Evolutionary conservation across 2,888 invertebrate species (phyloP), one percentile per base, ranked within the genome.

Genomic region (Dendrolimus houi): DNA sequence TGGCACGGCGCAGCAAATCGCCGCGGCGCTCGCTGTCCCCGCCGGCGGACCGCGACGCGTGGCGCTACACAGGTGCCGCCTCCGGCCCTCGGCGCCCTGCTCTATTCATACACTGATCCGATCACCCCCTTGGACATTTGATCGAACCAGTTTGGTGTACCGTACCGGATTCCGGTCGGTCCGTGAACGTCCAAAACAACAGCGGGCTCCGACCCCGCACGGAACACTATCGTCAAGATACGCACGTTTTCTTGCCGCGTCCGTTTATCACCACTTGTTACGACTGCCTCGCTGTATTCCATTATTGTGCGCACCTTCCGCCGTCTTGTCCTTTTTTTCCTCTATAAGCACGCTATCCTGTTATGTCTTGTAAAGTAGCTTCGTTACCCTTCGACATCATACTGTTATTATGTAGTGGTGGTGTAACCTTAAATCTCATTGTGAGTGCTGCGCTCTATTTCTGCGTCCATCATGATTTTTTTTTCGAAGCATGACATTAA

Each of bases 21-120:
- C 97, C 96, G 66, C 93, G 95, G 60, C 93, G 96, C 72, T 96
- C 96, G 73, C 92, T 96, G 64, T 96, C 96, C 60, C 96, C 96
- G 57, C 96, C 96, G 58, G 94, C 95, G 75, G 93, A 84, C 71
- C 79, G 82, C 68, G 85, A 93, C 74, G 89, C 89, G 68, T 90
- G 92, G 79, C 93, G 93, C 81, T 93, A 93, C 83, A 83, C 93
- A 84, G 92, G 91, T 86, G 87, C 83, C 84, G 75, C 72, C 61
- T 66, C 65, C 76, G 75, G 77, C 77, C 61, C 66, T 65, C 76
- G 75, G 77, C 77, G 74, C 79, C 73, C 67, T 47, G 47, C 47
- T 47, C 47, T 47, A 10, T 60, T 59, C 58, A 67, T 63, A 66
- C 76, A 71, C 41, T 53, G 52, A 56, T n/a, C 13, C 52, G 14